Conservation (phyloP, 2,797 vertebrate species). For the Cossypha niveicapilla region DNA sequence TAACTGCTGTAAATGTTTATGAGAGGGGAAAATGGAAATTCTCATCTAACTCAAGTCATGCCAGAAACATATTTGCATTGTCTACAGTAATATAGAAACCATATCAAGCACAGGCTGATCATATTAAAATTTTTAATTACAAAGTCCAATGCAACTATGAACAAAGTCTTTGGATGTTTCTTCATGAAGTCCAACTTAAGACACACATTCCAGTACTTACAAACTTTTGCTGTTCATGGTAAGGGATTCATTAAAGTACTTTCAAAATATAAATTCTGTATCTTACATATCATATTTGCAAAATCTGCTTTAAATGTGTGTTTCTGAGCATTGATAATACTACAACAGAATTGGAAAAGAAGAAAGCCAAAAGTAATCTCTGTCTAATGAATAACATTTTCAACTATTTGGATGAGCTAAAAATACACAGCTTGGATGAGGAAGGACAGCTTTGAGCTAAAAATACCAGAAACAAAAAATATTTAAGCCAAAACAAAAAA, state of each 20-base stretch:
- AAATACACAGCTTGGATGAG: slow-evolving; percentile 19
- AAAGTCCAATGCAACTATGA: slow-evolving; percentile 13
- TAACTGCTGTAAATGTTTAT: slow-evolving; percentile 73
- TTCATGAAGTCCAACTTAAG: not conserved
- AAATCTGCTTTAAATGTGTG: not conserved
- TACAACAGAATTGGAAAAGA: not conserved
- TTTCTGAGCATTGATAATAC: not conserved
- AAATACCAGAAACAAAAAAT: slow-evolving; percentile 16
- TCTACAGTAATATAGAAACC: slow-evolving; percentile 45
- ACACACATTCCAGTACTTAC: not conserved
- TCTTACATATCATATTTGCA: not conserved
- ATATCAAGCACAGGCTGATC: slow-evolving; percentile 48
- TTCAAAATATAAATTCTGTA: not conserved
- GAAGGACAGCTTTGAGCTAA: not conserved
- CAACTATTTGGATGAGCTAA: not conserved
- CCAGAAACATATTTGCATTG: slow-evolving; percentile 66
- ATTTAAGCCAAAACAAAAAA: not conserved
- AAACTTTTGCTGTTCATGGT: not conserved
- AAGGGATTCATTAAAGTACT: not conserved
- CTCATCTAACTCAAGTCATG: slow-evolving; percentile 71
- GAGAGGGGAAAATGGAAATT: slow-evolving; percentile 67
- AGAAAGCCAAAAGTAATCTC: slow-evolving; percentile 25
- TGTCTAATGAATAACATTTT: slow-evolving; percentile 28
- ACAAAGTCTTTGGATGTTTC: slow-evolving; percentile 8
- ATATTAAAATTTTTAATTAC: slow-evolving; percentile 59